Conservation (phyloP, 1,140 invertebrate species). For the Megalopta genalis region DNA sequence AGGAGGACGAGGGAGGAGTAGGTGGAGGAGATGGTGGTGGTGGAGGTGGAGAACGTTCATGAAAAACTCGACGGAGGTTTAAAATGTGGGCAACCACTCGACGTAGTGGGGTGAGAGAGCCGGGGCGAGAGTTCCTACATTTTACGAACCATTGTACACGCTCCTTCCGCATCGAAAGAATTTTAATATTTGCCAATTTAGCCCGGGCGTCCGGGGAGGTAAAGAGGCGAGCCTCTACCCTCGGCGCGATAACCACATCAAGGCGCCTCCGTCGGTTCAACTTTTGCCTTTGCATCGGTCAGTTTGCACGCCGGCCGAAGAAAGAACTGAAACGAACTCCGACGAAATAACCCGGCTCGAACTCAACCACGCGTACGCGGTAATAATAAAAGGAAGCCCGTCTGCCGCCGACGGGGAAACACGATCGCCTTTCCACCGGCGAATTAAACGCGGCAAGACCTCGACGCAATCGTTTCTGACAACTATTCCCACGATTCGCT, state of each 20-base stretch:
- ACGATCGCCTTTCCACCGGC: slow-evolving; percentile 35
- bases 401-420: neutral
- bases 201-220: slow-evolving; percentile 57
- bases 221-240: slow-evolving; percentile 57
- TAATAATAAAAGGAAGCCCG: slow-evolving; percentile 38
- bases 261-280: slow-evolving; percentile 63
- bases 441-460: slow-evolving; percentile 37
- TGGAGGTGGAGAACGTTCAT: slow-evolving; percentile 31
- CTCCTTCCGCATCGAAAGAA: slow-evolving; percentile 70
- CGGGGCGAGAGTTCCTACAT: slow-evolving; percentile 64
- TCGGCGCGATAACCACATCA: slow-evolving; percentile 66
- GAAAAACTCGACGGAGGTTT: slow-evolving; percentile 62
- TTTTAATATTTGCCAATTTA: slow-evolving; percentile 73
- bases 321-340: slow-evolving; percentile 64
- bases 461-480: neutral
- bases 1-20: neutral
- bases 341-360: slow-evolving; percentile 48
- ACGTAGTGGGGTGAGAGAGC: slow-evolving; percentile 38
- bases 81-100: slow-evolving; percentile 62
- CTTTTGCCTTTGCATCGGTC: slow-evolving; percentile 67
- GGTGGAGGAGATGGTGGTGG: neutral
- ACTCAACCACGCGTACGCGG: slow-evolving; percentile 38
- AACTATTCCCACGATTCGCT: neutral
- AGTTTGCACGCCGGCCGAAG: slow-evolving; percentile 54
- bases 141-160: slow-evolving; percentile 66